A percentile compares a stretch with the other conserved stretches of the same genome.
These are phyloP conservation scores for Adoxophyes honmai DNA, from an alignment of 1,140 invertebrate genomes.

Conservation along the genomic window DNA sequence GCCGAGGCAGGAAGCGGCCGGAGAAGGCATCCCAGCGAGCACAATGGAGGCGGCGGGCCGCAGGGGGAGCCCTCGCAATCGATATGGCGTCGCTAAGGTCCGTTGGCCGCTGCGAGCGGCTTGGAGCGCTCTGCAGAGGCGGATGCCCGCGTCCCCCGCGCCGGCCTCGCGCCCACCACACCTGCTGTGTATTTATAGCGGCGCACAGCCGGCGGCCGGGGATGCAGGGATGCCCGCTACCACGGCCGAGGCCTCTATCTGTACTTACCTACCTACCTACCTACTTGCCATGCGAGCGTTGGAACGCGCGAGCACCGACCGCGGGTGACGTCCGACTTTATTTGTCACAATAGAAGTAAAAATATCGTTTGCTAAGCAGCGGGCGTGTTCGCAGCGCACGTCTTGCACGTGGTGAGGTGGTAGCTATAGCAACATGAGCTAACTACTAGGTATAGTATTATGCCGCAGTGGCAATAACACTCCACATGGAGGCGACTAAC, in stretches of 20 bases:
- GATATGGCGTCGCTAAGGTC: slow-evolving; percentile 75
- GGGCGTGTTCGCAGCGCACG: not conserved
- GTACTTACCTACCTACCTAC: slow-evolving; percentile 42
- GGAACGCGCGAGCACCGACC: slow-evolving; percentile 20
- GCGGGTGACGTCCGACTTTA: slow-evolving; percentile 47
- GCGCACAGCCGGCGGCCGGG: slow-evolving; percentile 57
- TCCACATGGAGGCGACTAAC: slow-evolving; percentile 14
- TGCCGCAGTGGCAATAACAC: slow-evolving; percentile 9
- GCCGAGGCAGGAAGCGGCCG: slow-evolving; percentile 58
- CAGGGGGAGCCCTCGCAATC: slow-evolving; percentile 74
- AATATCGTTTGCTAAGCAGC: slow-evolving; percentile 45
- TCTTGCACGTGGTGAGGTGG: slow-evolving; percentile 13
- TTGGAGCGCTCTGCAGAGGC: slow-evolving; percentile 66
- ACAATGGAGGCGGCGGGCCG: slow-evolving; percentile 69
- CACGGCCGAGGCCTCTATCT: slow-evolving; percentile 39
- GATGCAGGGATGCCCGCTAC: slow-evolving; percentile 61
- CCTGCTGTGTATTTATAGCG: slow-evolving; percentile 75
- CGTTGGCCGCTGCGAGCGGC: slow-evolving; percentile 69
- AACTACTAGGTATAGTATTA: slow-evolving; percentile 12
- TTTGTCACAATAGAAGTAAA: slow-evolving; percentile 56
- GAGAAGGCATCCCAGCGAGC: slow-evolving; percentile 68
- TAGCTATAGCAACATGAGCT: slow-evolving; percentile 3
- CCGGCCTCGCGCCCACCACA: slow-evolving; percentile 56
- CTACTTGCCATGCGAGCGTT: slow-evolving; percentile 28
- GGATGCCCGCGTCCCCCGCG: slow-evolving; percentile 54